Base-by-base conservation (phyloP, 2,888 invertebrate genomes). In the Patella caerulea region DNA sequence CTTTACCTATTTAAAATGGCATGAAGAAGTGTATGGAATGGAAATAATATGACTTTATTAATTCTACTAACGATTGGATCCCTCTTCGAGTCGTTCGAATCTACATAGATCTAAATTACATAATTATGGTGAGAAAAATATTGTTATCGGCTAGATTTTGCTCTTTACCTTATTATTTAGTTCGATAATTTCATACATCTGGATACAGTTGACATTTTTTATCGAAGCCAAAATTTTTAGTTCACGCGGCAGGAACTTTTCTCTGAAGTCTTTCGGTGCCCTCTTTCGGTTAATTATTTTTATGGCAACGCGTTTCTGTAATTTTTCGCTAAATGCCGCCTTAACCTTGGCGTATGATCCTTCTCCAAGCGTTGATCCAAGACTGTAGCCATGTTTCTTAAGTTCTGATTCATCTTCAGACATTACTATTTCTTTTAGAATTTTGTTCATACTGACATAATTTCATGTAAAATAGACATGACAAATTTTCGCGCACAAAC, bases 161-260 rank as follows among this genome's bases (percentile, higher is more conserved):
- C 7, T 45, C 45, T 45, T 53, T 78, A 83, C 83, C 81, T 83
- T 83, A 70, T 78, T 75, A 81, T 94, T 94, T 52, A 95, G 93
- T 90, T 97, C 96, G 71, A 97, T 87, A 19, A 96, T 95, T 88
- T 95, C 95, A 84, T 95, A 95, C 29, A 96, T 94, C 88, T 95
- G 94, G 11, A 96, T 94, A 34, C 96, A 93, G 89, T 96, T 95
- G 0, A 95, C 95, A 89, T 97, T 96, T 88, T 95, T 94, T 59
- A 96, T 90, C 83, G 94, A 94, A 73, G 94, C 94, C 75, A 96
- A 92, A 75, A 96, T 94, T 86, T 96, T 95, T 79, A 97, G 92
- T 92, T 97, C 96, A 78, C 96, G 93, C 0, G 96, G 96, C 78
- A 97, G 92, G 91, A 97, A 97, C 90, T 96, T 96, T 59, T 93